These are phyloP conservation scores for Petrocephalus schoutedeni DNA, from an alignment of 2,797 vertebrate genomes.

Conservation along the genomic window DNA sequence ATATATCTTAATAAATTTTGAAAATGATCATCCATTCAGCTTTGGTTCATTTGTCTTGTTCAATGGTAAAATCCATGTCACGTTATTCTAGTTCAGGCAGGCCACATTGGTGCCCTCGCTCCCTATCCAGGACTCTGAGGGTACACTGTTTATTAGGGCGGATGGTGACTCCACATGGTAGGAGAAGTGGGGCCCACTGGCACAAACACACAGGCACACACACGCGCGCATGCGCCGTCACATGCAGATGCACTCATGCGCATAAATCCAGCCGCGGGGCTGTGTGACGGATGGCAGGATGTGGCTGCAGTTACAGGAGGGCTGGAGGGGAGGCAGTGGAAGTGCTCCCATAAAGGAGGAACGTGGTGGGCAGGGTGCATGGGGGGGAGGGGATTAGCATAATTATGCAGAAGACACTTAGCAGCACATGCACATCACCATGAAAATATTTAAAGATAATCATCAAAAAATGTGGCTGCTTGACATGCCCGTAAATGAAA, in stretches of 20 bases:
- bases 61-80: background rate
- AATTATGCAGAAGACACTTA: background rate
- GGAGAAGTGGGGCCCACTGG: conserved; percentile 22
- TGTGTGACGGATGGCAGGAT: background rate
- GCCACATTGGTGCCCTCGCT: background rate
- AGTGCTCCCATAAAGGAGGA: background rate
- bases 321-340: background rate
- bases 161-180: background rate
- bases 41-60: background rate
- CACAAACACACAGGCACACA: background rate
- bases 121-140: background rate
- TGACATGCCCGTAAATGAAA: too few relatives aligned
- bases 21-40: background rate
- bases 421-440: background rate
- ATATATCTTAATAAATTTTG: background rate
- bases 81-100: conserved; percentile 23
- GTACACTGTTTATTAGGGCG: conserved; percentile 24
- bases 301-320: background rate
- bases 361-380: background rate
- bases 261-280: conserved; percentile 24
- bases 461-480: background rate
- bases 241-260: background rate
- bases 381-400: background rate
- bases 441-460: background rate
- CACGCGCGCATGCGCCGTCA: background rate